These are phyloP conservation scores for Siniperca obscura DNA, from an alignment of 2,797 vertebrate species.

Conservation along the genomic window DNA sequence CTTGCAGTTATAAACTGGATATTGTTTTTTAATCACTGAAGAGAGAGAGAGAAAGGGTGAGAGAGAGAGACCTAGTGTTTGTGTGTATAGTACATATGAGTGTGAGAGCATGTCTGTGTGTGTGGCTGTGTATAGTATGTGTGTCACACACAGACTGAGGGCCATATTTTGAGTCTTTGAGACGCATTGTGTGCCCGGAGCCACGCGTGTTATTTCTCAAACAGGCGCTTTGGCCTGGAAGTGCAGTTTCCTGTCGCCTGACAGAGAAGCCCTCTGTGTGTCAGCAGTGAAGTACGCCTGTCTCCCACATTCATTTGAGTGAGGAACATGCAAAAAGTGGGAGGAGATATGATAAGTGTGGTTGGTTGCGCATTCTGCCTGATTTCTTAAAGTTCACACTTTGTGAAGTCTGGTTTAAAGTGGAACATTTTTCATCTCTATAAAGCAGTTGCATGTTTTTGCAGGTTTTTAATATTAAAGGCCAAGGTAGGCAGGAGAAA, in stretches of 20 bases:
- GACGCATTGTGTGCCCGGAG: conserved; percentile 39
- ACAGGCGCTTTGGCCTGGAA: conserved; percentile 48
- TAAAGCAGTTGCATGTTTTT: conserved; percentile 29
- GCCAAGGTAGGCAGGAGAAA: conserved; percentile 59
- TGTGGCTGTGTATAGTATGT: conserved; percentile 31
- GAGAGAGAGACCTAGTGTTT: conserved; percentile 44
- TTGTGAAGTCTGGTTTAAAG: conserved; percentile 5
- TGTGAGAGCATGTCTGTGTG: conserved; percentile 28
- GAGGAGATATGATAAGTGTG: conserved; percentile 47
- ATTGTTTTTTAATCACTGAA: conserved; percentile 85
- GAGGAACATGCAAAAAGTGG: conserved; percentile 43
- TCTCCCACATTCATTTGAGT: conserved; percentile 35
- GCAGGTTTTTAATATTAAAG: conserved; percentile 58
- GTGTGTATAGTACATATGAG: conserved; percentile 31
- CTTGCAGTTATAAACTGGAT: conserved; percentile 85
- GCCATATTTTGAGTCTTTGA: conserved; percentile 50
- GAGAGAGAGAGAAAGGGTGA: conserved; percentile 49
- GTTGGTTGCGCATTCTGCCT: conserved; percentile 6
- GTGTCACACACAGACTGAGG: conserved; percentile 55
- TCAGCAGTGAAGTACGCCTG: conserved; percentile 31
- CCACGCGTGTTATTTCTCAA: conserved; percentile 58
- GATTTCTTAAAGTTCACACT: conserved; percentile 41
- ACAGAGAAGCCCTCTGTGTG: conserved; percentile 50
- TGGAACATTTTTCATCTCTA: conserved; percentile 1
- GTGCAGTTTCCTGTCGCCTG: conserved; percentile 62